Base-by-base conservation (phyloP, 2,797 vertebrate species). In the Naso thynnoides region DNA sequence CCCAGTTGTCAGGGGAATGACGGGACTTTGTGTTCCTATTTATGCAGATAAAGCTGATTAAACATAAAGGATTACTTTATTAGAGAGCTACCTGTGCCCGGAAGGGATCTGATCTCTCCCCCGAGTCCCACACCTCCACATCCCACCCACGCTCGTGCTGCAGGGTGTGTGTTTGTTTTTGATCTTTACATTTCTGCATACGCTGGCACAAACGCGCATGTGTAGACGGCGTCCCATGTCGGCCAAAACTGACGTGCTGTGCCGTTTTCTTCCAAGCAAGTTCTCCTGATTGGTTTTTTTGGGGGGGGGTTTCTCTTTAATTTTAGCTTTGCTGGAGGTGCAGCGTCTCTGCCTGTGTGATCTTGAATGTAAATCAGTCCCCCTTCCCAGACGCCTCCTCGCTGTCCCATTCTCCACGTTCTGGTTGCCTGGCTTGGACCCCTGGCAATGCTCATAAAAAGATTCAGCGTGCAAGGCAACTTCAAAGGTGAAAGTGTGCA, bases 401-500 rank as follows among this genome's bases (percentile, higher is more conserved):
- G 64, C 59, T 56, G 83, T 85, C 82, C 82, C 78, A 73, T 83
- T 85, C 87, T 74, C 79, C 56, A 56, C 45, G 57, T 79, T 75
- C 67, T 70, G 84, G 70, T 61, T 83, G 87, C 76, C 59, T 75
- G 81, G 59, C 83, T 80, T 78, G 85, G 84, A 89, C 83, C 82
- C 56, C 85, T 89, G 84, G 86, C 86, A 76, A 23, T 83, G 79
- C 79, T 78, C 80, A 49, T 86, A 71, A 89, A 90, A 79, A 89
- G 79, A 89, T 91, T 88, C 79, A 68, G 78, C 79, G 76, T 67
- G 82, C 86, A 50, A 75, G 61, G 72, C 55, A 83, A 92, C 93
- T 94, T 93, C 92, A 93, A 94, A 94, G 89, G 78, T 87, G 73
- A 78, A 84, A 81, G 84, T 82, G 80, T 82, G 81, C 69, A 70